Percentiles rank a stretch among this genome's conserved stretches.
Conservation (phyloP, 2,113 vertebrate species). For the Oryzias woworae region DNA sequence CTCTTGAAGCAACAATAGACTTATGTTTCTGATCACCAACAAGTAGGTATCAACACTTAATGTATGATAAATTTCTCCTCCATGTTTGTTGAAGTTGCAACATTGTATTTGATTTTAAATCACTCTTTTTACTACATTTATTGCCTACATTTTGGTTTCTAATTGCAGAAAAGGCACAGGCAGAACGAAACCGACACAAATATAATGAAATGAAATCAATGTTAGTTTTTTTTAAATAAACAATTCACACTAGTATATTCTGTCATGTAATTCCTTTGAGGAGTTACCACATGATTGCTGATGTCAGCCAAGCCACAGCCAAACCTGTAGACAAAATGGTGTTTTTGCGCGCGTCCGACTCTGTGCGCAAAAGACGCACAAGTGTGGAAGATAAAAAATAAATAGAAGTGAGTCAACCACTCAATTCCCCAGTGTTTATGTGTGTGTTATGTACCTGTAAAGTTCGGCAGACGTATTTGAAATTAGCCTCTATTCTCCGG, state of each 20-base stretch:
- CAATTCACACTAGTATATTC: background rate
- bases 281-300: conserved; percentile 59
- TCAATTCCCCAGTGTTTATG: background rate
- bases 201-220: no score
- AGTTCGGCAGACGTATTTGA: conserved; percentile 57
- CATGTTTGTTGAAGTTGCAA: no score
- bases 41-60: no score
- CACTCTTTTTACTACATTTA: no score
- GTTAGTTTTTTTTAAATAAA: background rate
- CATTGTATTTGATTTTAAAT: no score
- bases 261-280: conserved; percentile 24
- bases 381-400: conserved; percentile 9
- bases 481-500: conserved; percentile 62
- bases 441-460: conserved; percentile 37
- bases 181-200: no score
- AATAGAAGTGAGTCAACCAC: conserved; percentile 20
- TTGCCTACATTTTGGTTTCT: no score
- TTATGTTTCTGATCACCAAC: no score
- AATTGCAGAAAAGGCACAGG: no score
- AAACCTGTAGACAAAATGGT: conserved; percentile 74
- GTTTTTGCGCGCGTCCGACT: conserved; percentile 59
- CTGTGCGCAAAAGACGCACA: conserved; percentile 20
- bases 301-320: conserved; percentile 52
- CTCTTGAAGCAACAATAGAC: no score
- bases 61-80: no score